Evolutionary conservation across 2,797 vertebrate species (phyloP).

Genomic region (Protosalanx chinensis): DNA sequence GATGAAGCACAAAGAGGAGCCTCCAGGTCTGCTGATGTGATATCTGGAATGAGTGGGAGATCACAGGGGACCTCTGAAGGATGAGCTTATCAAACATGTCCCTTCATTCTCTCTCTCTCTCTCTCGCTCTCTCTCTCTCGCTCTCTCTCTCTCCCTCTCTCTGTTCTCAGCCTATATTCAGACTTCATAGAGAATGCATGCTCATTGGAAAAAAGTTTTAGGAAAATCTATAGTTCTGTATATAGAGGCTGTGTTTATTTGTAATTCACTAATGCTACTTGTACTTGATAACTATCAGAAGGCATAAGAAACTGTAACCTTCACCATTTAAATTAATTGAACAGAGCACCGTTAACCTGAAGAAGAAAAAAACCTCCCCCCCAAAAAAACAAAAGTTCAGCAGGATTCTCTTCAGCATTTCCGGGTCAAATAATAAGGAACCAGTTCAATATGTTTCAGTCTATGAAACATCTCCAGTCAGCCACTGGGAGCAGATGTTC

Average conservation of each 20-base stretch:
- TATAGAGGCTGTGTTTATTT: neutral
- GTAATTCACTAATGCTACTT: neutral
- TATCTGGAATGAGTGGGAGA: conserved; percentile 30
- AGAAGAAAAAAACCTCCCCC: too few relatives aligned
- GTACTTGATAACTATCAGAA: neutral
- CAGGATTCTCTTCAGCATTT: too few relatives aligned
- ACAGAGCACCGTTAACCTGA: too few relatives aligned
- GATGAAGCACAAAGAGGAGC: conserved; percentile 18
- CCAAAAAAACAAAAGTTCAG: too few relatives aligned
- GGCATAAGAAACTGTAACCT: too few relatives aligned
- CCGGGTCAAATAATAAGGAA: too few relatives aligned
- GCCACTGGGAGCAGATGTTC: neutral
- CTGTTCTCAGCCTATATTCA: neutral
- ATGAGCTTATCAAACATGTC: conserved; percentile 33
- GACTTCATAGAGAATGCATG: too few relatives aligned
- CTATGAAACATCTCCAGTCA: too few relatives aligned
- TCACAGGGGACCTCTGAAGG: conserved; percentile 40
- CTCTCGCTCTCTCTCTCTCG: neutral
- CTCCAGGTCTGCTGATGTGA: conserved; percentile 22
- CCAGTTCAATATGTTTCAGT: too few relatives aligned
- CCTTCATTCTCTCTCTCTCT: conserved; percentile 12
- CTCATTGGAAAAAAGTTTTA: neutral
- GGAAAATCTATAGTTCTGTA: neutral
- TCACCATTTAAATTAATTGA: too few relatives aligned
- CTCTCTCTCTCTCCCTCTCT: neutral